Conservation (phyloP, 2,113 vertebrate genomes). For the Merops nubicus region DNA sequence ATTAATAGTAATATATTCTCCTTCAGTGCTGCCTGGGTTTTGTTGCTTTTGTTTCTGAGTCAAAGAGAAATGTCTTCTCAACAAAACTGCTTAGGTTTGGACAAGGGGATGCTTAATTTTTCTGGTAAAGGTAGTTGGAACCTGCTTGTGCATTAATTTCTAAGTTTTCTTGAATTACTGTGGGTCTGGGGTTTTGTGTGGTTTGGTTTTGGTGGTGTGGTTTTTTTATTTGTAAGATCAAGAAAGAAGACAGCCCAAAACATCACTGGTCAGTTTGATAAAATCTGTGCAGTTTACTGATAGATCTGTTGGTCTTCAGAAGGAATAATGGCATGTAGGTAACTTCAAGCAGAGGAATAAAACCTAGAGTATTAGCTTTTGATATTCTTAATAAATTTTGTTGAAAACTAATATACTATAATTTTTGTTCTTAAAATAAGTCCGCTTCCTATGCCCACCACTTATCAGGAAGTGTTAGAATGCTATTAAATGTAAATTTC, state of each 20-base stretch:
- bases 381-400: not conserved
- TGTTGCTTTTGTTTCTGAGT: not conserved
- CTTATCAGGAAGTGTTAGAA: not conserved
- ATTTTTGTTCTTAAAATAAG: not conserved
- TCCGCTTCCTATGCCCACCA: not conserved
- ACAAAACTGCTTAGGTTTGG: not conserved
- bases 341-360: not conserved
- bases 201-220: too few relatives aligned
- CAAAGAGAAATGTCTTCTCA: not conserved
- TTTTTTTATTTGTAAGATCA: not conserved
- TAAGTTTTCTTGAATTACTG: not conserved
- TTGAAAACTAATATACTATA: not conserved
- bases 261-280: not conserved
- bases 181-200: accelerated
- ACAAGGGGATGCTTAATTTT: not conserved
- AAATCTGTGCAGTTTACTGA: not conserved
- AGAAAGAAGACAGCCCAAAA: not conserved
- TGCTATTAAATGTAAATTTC: conserved; percentile 4
- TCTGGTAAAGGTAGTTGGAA: not conserved
- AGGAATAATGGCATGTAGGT: not conserved
- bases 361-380: not conserved
- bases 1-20: conserved; percentile 37
- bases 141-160: not conserved
- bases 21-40: not conserved
- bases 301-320: not conserved